phyloP scores from a whole-genome alignment of 2,888 invertebrate genomes.

The Pristionchus fissidentatus region DNA sequence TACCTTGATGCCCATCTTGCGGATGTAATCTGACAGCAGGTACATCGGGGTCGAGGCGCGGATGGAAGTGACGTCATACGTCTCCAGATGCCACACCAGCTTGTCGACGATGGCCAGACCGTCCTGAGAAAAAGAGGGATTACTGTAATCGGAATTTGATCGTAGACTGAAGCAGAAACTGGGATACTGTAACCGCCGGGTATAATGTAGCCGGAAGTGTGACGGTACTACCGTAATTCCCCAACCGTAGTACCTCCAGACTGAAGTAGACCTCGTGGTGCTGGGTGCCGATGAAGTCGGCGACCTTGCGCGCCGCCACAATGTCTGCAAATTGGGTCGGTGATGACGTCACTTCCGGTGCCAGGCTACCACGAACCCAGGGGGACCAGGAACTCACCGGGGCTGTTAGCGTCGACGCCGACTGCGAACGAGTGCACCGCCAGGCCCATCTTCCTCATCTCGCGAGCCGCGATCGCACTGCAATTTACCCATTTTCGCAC shows the following conservation, averaged over 20 bases:
- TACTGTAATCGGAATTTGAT: too few relatives aligned
- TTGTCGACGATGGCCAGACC: conserved; percentile 67
- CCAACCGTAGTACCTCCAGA: conserved; percentile 68
- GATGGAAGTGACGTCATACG: conserved; percentile 89
- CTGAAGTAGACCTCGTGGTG: conserved; percentile 90
- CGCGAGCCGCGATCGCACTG: conserved; percentile 79
- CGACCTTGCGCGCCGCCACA: conserved; percentile 84
- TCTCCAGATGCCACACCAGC: conserved; percentile 88
- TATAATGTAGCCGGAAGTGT: neutral
- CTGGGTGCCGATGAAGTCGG: conserved; percentile 81
- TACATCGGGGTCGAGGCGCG: conserved; percentile 83
- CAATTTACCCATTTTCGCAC: too few relatives aligned
- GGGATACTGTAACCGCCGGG: neutral
- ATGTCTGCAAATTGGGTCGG: conserved; percentile 84
- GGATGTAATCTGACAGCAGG: conserved; percentile 72
- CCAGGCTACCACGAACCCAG: neutral
- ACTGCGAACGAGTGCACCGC: conserved; percentile 87
- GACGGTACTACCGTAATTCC: neutral
- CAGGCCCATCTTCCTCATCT: conserved; percentile 71
- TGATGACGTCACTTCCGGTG: neutral
- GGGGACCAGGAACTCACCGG: conserved; percentile 80
- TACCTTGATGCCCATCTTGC: conserved; percentile 70
- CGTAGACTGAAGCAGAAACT: too few relatives aligned
- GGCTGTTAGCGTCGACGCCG: conserved; percentile 85
- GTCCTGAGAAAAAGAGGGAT: conserved; percentile 60